A percentile compares a stretch with the other conserved stretches of the same genome.
These are phyloP conservation scores for Rhynchophorus ferrugineus DNA, from an alignment of 1,140 invertebrate species.

Conservation along the genomic window DNA sequence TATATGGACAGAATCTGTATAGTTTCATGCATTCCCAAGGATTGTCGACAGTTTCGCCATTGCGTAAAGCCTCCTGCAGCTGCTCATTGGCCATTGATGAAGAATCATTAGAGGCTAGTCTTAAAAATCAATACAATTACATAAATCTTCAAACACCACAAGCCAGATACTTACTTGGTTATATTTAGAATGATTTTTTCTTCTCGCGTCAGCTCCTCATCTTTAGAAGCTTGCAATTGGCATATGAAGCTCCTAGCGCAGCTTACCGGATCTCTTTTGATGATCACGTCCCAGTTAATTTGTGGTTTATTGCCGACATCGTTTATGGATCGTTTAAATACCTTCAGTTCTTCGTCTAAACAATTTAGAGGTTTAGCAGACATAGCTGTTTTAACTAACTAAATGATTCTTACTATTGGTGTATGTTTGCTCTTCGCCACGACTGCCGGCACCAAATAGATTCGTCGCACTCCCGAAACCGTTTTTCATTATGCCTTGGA, in stretches of 20 bases:
- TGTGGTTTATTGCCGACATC: background rate
- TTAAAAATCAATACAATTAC: slow-evolving; percentile 12
- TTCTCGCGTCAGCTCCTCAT: slow-evolving; percentile 23
- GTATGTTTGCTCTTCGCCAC: slow-evolving; percentile 5
- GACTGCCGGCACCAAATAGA: slow-evolving; percentile 10
- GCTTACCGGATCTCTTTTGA: slow-evolving; percentile 31
- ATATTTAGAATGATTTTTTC: slow-evolving; percentile 31
- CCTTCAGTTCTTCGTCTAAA: slow-evolving; percentile 10
- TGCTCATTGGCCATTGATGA: slow-evolving; percentile 28
- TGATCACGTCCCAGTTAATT: slow-evolving; percentile 32
- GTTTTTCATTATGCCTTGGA: slow-evolving; percentile 19
- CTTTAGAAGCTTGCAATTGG: slow-evolving; percentile 28
- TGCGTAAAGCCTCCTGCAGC: slow-evolving; percentile 26
- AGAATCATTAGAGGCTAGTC: slow-evolving; percentile 10
- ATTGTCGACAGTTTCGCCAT: slow-evolving; percentile 23
- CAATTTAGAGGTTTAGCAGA: too few species aligned
- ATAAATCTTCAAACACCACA: background rate
- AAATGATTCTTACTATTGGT: slow-evolving; percentile 6
- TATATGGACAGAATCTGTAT: slow-evolving; percentile 34
- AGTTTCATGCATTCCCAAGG: slow-evolving; percentile 30
- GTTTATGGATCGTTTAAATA: slow-evolving; percentile 20
- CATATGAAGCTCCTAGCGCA: slow-evolving; percentile 36
- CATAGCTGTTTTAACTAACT: background rate
- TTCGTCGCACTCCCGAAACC: slow-evolving; percentile 7
- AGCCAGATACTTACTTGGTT: slow-evolving; percentile 27